phyloP scores from a whole-genome alignment of 2,113 vertebrate species.

The Sylvietta virens region DNA sequence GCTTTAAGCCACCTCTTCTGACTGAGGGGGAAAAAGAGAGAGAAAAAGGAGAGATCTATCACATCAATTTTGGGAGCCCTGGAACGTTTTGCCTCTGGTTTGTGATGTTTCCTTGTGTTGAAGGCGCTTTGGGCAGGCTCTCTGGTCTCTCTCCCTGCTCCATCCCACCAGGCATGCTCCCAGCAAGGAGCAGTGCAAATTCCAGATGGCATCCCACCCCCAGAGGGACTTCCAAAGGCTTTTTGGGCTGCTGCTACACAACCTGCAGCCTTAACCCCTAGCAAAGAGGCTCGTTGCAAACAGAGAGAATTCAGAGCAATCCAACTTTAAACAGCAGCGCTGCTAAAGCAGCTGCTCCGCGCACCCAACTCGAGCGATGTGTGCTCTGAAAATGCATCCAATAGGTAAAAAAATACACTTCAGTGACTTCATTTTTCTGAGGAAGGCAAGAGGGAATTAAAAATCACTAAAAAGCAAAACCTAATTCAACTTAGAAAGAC shows the following conservation, averaged over 20 bases:
- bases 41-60: background rate
- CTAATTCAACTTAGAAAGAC: background rate
- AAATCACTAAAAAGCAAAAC: background rate
- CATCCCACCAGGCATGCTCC: fast-evolving
- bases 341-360: background rate
- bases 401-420: background rate
- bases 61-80: background rate
- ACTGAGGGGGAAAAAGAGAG: background rate
- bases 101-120: background rate
- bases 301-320: background rate
- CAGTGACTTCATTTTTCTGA: background rate
- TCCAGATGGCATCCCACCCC: background rate
- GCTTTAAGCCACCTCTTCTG: background rate
- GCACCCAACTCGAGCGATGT: background rate
- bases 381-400: background rate
- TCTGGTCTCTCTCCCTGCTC: fast-evolving
- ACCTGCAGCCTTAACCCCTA: background rate
- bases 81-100: background rate
- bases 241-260: background rate
- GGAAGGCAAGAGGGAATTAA: background rate
- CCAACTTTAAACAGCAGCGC: background rate
- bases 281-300: background rate
- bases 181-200: background rate
- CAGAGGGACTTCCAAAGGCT: background rate
- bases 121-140: background rate